phyloP scores from a whole-genome alignment of 2,888 invertebrate genomes.

The Latrodectus elegans region DNA sequence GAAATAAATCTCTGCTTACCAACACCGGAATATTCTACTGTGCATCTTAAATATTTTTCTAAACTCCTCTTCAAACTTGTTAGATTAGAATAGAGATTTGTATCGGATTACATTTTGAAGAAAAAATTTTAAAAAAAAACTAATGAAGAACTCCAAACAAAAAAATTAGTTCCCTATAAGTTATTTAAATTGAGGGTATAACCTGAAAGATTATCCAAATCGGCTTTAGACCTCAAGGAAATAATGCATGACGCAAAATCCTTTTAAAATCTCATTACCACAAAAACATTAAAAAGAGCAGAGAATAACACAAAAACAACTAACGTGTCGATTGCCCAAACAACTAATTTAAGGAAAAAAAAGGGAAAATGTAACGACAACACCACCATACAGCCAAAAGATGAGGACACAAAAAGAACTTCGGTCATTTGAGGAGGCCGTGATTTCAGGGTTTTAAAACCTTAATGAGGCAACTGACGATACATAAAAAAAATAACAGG shows the following conservation, averaged over 20 bases:
- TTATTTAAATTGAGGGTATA: slow-evolving; percentile 64
- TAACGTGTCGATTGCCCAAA: slow-evolving; percentile 54
- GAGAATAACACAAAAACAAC: background rate
- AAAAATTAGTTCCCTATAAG: slow-evolving; percentile 20
- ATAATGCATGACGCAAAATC: slow-evolving; percentile 64
- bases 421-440: slow-evolving; percentile 66
- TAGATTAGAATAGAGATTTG: slow-evolving; percentile 7
- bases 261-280: slow-evolving; percentile 67
- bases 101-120: slow-evolving; percentile 12
- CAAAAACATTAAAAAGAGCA: slow-evolving; percentile 42
- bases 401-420: slow-evolving; percentile 62
- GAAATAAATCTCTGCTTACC: too few relatives aligned
- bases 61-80: background rate
- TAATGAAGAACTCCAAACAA: background rate
- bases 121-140: slow-evolving; percentile 18
- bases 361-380: slow-evolving; percentile 28
- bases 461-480: slow-evolving; percentile 61
- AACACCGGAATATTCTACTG: too few relatives aligned
- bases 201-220: slow-evolving; percentile 62
- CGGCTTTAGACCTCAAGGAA: slow-evolving; percentile 45
- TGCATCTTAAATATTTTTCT: background rate
- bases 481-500: slow-evolving; percentile 63
- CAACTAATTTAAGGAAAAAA: slow-evolving; percentile 16
- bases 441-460: slow-evolving; percentile 65
- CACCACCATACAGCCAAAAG: slow-evolving; percentile 47